phyloP scores from a whole-genome alignment of 2,888 invertebrate species.

The Autographa gamma region DNA sequence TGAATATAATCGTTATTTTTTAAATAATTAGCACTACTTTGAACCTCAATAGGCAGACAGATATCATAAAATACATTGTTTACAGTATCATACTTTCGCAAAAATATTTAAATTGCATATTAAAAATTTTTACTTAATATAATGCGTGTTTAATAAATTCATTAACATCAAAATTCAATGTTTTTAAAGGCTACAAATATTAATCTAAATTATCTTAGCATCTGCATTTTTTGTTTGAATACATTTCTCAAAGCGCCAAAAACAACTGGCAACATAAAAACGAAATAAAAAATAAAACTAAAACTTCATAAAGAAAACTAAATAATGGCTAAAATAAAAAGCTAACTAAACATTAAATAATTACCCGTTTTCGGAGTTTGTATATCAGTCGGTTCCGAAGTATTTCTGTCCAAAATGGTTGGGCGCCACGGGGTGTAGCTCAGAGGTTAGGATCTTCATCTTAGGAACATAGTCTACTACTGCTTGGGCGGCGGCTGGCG shows the following conservation, averaged over 20 bases:
- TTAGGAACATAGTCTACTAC: constrained; percentile 95
- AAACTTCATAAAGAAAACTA: neutral
- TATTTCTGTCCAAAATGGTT: constrained; percentile 99
- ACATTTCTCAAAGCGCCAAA: neutral
- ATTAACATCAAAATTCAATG: too few species aligned
- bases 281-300: neutral
- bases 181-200: too few species aligned
- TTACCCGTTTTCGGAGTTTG: constrained; percentile 49
- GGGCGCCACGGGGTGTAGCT: constrained; percentile 97
- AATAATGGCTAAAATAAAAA: constrained; percentile 31
- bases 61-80: too few species aligned
- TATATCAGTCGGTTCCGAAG: constrained; percentile 97
- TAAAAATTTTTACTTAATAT: too few species aligned
- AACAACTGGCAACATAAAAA: neutral
- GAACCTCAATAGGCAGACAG: neutral
- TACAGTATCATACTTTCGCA: neutral
- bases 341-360: constrained; percentile 31
- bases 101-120: neutral
- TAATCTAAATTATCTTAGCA: too few species aligned
- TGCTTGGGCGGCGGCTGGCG: constrained; percentile 96
- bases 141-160: too few species aligned
- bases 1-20: too few species aligned
- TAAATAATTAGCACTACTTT: too few species aligned
- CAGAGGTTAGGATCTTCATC: constrained; percentile 98
- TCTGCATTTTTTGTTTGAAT: too few species aligned